A percentile compares a stretch with the other conserved stretches of the same genome.
phyloP scores from a whole-genome alignment of 2,888 invertebrate genomes.

The Sphaeridia pumilis region DNA sequence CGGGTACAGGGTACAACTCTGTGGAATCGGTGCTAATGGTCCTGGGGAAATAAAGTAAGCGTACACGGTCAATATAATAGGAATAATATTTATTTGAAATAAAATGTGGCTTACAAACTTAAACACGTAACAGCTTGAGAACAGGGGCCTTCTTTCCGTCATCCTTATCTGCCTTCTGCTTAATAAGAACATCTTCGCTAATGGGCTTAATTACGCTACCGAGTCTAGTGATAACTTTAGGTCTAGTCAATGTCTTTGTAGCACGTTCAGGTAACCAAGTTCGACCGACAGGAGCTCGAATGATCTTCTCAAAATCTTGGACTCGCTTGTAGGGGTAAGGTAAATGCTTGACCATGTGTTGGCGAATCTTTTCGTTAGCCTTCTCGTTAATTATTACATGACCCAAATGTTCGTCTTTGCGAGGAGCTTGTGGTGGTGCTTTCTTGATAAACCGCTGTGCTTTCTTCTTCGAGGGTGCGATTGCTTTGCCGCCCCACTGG shows the following conservation, averaged over 20 bases:
- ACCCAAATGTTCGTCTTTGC: constrained; percentile 66
- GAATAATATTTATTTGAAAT: no score
- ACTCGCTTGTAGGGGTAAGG: constrained; percentile 86
- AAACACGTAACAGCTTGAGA: not conserved
- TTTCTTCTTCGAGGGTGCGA: constrained; percentile 43
- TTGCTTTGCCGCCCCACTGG: constrained; percentile 72
- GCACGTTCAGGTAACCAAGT: constrained; percentile 82
- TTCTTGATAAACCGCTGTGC: constrained; percentile 56
- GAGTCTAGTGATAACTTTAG: constrained; percentile 65
- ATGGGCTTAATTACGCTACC: constrained; percentile 85
- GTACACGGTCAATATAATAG: no score
- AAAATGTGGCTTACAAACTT: not conserved
- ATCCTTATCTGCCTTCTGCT: constrained; percentile 14
- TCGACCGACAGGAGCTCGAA: constrained; percentile 77
- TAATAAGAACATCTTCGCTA: constrained; percentile 49
- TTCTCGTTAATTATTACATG: constrained; percentile 79
- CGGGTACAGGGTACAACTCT: no score
- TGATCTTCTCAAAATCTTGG: constrained; percentile 77
- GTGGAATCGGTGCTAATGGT: no score
- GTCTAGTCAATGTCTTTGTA: constrained; percentile 62
- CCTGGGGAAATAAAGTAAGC: no score
- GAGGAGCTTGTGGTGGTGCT: constrained; percentile 52
- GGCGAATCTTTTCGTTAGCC: constrained; percentile 53
- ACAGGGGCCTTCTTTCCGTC: not conserved
- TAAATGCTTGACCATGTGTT: constrained; percentile 68